Percentiles rank a stretch among this genome's conserved stretches.
These are phyloP conservation scores for Hirudo medicinalis DNA, from an alignment of 1,140 invertebrate species.

Conservation along the genomic window DNA sequence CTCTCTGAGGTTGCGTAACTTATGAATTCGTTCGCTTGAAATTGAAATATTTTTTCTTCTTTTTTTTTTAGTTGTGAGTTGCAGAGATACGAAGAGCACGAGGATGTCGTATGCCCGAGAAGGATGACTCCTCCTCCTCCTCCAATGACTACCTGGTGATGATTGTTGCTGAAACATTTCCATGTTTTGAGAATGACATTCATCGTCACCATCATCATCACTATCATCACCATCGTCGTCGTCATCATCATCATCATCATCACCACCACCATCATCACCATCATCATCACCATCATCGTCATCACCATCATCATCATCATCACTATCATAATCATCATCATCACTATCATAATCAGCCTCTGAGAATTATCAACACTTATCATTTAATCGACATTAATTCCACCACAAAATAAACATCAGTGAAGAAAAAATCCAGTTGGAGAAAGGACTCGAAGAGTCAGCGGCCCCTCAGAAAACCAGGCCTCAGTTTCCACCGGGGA, in stretches of 20 bases:
- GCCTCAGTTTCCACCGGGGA: too few relatives aligned
- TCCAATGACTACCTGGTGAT: neutral
- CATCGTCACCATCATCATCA: neutral
- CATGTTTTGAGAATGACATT: neutral
- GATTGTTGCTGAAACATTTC: neutral
- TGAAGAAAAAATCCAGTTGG: too few relatives aligned
- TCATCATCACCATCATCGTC: constrained; percentile 16
- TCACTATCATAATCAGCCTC: constrained; percentile 9
- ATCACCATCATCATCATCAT: constrained; percentile 18
- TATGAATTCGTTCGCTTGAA: too few relatives aligned
- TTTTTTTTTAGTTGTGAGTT: too few relatives aligned
- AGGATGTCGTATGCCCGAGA: too few relatives aligned
- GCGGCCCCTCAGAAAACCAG: too few relatives aligned
- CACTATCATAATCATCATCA: constrained; percentile 20
- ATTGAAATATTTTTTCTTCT: too few relatives aligned
- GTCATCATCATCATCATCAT: constrained; percentile 16
- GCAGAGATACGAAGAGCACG: too few relatives aligned
- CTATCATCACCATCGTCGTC: neutral
- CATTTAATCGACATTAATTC: too few relatives aligned
- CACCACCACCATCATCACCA: neutral
- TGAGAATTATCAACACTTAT: neutral
- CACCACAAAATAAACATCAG: too few relatives aligned
- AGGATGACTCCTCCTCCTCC: neutral
- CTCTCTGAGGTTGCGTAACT: too few relatives aligned
- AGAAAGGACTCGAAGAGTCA: too few relatives aligned